phyloP scores from a whole-genome alignment of 2,888 invertebrate species.

The Heterodera filipjevi region DNA sequence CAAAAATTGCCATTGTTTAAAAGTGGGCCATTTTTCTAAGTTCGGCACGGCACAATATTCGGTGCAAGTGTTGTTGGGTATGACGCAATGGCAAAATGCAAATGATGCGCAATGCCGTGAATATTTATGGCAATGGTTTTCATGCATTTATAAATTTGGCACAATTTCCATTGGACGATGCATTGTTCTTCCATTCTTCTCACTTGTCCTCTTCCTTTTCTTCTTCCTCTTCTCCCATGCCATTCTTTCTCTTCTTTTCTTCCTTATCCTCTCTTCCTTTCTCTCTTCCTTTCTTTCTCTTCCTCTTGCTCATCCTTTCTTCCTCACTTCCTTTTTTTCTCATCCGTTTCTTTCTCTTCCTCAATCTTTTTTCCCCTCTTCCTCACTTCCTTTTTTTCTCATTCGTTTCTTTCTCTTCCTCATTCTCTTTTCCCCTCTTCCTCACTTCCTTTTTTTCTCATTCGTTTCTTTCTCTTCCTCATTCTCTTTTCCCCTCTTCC shows the following conservation, averaged over 20 bases:
- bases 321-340: not conserved
- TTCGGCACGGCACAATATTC: too few relatives aligned
- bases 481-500: too few relatives aligned
- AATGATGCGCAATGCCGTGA: not conserved
- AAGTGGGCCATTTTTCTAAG: not conserved
- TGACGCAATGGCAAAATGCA: not conserved
- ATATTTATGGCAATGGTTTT: not conserved
- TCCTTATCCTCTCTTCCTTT: not conserved
- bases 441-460: too few relatives aligned
- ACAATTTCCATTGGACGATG: not conserved
- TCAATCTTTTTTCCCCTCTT: not conserved
- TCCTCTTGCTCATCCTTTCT: too few relatives aligned
- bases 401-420: not conserved
- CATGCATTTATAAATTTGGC: constrained; percentile 7
- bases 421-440: too few relatives aligned
- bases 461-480: too few relatives aligned
- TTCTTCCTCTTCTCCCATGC: too few relatives aligned
- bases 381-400: constrained; percentile 20
- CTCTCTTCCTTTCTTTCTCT: too few relatives aligned
- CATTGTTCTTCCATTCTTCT: not conserved
- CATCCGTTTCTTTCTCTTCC: constrained; percentile 8
- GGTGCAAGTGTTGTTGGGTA: too few relatives aligned
- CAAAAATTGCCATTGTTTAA: not conserved
- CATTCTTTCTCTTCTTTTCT: not conserved
- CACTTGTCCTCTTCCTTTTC: not conserved